phyloP scores from a whole-genome alignment of 2,888 invertebrate genomes.

The Marronus borbonicus region DNA sequence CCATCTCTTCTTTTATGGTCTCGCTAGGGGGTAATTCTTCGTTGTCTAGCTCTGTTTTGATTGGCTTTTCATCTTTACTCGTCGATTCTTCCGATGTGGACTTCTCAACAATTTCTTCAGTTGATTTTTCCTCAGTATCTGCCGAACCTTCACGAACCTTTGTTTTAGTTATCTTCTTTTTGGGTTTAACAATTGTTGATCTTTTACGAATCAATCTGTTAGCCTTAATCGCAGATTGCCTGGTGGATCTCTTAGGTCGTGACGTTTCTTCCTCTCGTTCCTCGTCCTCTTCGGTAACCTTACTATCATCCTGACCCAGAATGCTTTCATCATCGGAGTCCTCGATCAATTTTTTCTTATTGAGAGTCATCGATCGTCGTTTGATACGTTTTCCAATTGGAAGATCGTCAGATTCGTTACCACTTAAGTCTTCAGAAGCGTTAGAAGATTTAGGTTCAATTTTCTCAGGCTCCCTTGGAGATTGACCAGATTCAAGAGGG shows the following conservation, averaged over 20 bases:
- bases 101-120: background rate
- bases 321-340: slow-evolving; percentile 31
- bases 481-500: background rate
- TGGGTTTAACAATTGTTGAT: background rate
- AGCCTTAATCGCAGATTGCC: slow-evolving; percentile 19
- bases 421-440: background rate
- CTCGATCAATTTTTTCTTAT: slow-evolving; percentile 35
- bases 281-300: slow-evolving; percentile 12
- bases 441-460: background rate
- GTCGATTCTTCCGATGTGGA: too few species aligned
- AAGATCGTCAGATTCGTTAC: slow-evolving; percentile 36
- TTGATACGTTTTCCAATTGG: slow-evolving; percentile 24
- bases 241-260: slow-evolving; percentile 9
- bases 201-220: slow-evolving; percentile 24
- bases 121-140: slow-evolving; percentile 10
- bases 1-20: background rate
- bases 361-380: slow-evolving; percentile 6
- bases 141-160: slow-evolving; percentile 9
- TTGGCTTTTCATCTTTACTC: too few species aligned
- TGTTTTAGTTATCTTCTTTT: background rate
- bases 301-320: background rate
- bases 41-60: too few species aligned
- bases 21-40: background rate
- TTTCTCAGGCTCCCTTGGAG: slow-evolving; percentile 50
- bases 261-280: background rate